Evolutionary conservation across 2,797 vertebrate species (phyloP), one percentile per base, ranked within the genome.

Genomic region (Valencia hispanica): DNA sequence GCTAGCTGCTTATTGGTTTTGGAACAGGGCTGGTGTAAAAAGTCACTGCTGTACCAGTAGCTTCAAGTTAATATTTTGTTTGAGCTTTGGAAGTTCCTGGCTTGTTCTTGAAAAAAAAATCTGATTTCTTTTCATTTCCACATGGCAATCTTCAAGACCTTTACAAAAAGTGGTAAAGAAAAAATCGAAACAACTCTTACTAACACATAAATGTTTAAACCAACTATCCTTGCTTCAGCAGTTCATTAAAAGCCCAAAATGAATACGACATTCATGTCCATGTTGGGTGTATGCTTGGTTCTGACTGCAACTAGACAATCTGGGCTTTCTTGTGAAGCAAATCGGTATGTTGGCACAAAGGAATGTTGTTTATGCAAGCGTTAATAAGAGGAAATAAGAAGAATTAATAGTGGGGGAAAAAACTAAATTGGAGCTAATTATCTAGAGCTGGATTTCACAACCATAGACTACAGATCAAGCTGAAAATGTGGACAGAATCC

Each of bases 401-500:
- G 6, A 63, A 51, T 4, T 32, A 83, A 50, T 65, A 25, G 0
- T n/a, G n/a, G n/a, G n/a, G 53, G 61, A 48, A 68, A 55, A 36
- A 50, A 17, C 68, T 39, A 57, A 27, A 55, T n/a, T 45, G 4
- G 45, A 69, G 63, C 27, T 79, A 22, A 70, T 82, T 50, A 61
- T 59, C 43, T 30, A 47, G 47, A 22, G 71, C 65, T 59, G 73
- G 71, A 78, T 72, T 73, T 69, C 51, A 50, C 71, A 79, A 72
- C 72, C 41, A 73, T 79, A 32, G 59, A 76, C 74, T 75, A 71
- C 30, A 72, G 14, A 78, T 83, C 34, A 4, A 50, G 77, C 82
- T 79, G 68, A 78, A 79, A 36, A 72, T 61, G 57, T 6, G 11
- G 45, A 68, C n/a, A 53, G 70, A 51, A 72, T 74, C 43, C 57